phyloP scores from a whole-genome alignment of 1,140 invertebrate genomes.

The Drosophila triauraria region DNA sequence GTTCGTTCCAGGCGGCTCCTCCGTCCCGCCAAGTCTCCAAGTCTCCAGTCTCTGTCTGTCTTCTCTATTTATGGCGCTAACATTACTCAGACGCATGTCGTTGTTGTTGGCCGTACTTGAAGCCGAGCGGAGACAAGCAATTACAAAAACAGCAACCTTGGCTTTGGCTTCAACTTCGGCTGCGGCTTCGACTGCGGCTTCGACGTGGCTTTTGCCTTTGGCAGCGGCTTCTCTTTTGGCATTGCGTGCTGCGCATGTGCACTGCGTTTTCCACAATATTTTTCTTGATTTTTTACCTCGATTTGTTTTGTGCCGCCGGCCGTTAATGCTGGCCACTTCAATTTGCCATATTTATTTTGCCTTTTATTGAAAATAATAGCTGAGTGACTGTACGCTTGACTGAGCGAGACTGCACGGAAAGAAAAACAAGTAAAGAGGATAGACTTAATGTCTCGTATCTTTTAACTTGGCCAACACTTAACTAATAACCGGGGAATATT shows the following conservation, averaged over 20 bases:
- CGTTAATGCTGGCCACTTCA: conserved; percentile 40
- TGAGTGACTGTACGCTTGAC: conserved; percentile 17
- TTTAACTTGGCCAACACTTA: neutral
- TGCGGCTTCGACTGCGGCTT: neutral
- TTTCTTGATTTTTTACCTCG: conserved; percentile 4
- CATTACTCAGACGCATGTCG: conserved; percentile 53
- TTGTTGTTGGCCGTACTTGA: conserved; percentile 49
- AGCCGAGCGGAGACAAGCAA: conserved; percentile 47
- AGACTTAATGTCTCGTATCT: too few relatives aligned
- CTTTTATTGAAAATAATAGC: conserved; percentile 58
- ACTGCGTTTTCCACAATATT: conserved; percentile 21
- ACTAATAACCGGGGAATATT: neutral
- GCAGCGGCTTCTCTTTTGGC: conserved; percentile 47
- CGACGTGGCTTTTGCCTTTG: conserved; percentile 2
- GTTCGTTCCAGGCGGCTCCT: conserved; percentile 18
- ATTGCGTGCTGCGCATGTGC: conserved; percentile 58
- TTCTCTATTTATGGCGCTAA: conserved; percentile 61
- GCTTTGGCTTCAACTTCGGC: conserved; percentile 37
- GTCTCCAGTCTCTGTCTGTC: conserved; percentile 16
- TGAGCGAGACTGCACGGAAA: conserved; percentile 15
- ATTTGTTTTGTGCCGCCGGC: conserved; percentile 34
- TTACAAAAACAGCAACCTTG: conserved; percentile 57
- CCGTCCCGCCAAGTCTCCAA: neutral
- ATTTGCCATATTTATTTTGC: conserved; percentile 58
- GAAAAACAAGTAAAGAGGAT: neutral